phyloP scores from a whole-genome alignment of 2,797 vertebrate species.

The Odontamblyopus rebecca region DNA sequence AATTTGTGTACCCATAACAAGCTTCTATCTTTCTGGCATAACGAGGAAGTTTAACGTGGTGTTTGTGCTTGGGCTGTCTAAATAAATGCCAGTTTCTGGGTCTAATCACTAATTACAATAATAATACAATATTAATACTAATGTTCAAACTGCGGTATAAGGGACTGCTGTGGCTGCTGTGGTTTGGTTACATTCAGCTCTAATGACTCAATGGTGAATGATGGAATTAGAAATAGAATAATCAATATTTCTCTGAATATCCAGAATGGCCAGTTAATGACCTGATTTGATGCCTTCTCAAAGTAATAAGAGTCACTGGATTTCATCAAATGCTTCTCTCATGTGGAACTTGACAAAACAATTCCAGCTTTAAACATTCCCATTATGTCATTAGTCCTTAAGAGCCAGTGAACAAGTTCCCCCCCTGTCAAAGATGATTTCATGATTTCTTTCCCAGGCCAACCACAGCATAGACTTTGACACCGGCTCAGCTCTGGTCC shows the following conservation, averaged over 20 bases:
- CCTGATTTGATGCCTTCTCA: background rate
- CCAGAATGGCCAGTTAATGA: conserved; percentile 18
- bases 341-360: background rate
- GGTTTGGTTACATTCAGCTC: background rate
- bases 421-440: background rate
- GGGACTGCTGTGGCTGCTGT: background rate
- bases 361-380: conserved; percentile 47
- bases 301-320: conserved; percentile 6
- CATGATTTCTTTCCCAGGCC: conserved; percentile 71
- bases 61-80: conserved; percentile 41
- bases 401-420: background rate
- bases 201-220: conserved; percentile 15
- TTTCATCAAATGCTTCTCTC: conserved; percentile 23
- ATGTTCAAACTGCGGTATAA: background rate
- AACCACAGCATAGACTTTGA: conserved; percentile 94
- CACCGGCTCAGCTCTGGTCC: conserved; percentile 92
- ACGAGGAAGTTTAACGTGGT: conserved; percentile 42
- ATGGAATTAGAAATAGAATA: background rate
- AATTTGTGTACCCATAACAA: background rate
- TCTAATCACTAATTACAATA: background rate
- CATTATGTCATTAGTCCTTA: background rate
- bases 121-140: background rate
- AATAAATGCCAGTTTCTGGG: conserved; percentile 35
- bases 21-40: conserved; percentile 23
- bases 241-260: conserved; percentile 24